Percentiles rank a stretch among this genome's conserved stretches.
phyloP scores from a whole-genome alignment of 1,140 invertebrate species.

The Dendroctonus ponderosae region DNA sequence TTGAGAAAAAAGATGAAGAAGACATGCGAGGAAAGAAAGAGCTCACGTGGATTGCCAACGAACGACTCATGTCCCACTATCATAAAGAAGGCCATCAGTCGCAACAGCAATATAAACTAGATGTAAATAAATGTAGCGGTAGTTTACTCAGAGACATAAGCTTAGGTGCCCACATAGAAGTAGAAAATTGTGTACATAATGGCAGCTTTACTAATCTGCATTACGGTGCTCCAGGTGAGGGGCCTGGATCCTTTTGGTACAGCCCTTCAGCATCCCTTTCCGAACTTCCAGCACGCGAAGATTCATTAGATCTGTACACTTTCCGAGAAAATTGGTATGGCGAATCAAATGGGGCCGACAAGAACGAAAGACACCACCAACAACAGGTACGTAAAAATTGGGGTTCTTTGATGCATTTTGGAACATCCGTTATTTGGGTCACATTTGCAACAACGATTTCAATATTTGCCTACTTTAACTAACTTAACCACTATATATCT shows the following conservation, averaged over 20 bases:
- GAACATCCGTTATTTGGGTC: neutral
- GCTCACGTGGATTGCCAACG: constrained; percentile 48
- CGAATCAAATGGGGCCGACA: constrained; percentile 43
- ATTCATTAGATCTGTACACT: constrained; percentile 64
- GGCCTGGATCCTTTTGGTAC: constrained; percentile 40
- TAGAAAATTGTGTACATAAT: constrained; percentile 62
- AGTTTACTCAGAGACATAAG: constrained; percentile 57
- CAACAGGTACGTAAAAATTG: constrained; percentile 29
- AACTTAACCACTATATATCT: too few species aligned
- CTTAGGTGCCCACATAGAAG: constrained; percentile 57
- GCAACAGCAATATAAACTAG: constrained; percentile 20
- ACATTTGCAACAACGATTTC: too few species aligned
- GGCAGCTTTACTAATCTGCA: constrained; percentile 67
- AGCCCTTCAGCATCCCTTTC: constrained; percentile 33
- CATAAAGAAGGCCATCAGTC: constrained; percentile 35
- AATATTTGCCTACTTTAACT: too few species aligned
- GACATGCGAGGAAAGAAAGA: constrained; percentile 50
- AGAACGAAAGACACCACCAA: constrained; percentile 47
- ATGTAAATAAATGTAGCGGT: constrained; percentile 43
- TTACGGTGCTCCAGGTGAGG: constrained; percentile 52
- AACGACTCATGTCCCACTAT: constrained; percentile 37
- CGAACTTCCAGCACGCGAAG: constrained; percentile 59
- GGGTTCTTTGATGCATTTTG: neutral
- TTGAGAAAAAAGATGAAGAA: constrained; percentile 76
- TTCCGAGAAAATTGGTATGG: constrained; percentile 68